Percentiles rank a stretch among this genome's conserved stretches.
phyloP scores from a whole-genome alignment of 2,888 invertebrate species.

The Yponomeuta malinellus region DNA sequence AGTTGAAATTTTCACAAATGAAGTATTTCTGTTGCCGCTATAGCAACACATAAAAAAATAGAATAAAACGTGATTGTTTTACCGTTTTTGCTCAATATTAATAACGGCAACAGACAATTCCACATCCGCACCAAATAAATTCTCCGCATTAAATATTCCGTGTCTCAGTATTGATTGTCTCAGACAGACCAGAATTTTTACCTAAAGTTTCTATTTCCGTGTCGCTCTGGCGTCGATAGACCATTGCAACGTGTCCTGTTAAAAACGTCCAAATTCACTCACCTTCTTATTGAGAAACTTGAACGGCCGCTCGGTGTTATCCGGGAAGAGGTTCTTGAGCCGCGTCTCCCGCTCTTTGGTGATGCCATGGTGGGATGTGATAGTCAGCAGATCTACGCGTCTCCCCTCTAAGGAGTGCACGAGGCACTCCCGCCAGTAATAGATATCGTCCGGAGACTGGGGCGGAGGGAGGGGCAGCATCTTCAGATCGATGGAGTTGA shows the following conservation, averaged over 20 bases:
- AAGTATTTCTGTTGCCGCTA: no score
- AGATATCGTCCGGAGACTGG: constrained; percentile 80
- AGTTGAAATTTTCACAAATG: no score
- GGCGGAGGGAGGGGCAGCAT: constrained; percentile 60
- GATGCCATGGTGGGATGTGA: constrained; percentile 87
- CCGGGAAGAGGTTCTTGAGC: constrained; percentile 84
- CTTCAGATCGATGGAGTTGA: constrained; percentile 80
- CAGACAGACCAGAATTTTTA: background rate
- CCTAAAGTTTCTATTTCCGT: no score
- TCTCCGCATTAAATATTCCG: constrained; percentile 14
- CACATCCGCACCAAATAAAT: no score
- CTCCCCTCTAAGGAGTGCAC: constrained; percentile 85
- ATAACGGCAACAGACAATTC: no score
- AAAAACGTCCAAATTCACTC: constrained; percentile 18
- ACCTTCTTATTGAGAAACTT: constrained; percentile 88
- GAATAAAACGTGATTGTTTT: no score
- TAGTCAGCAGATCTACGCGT: constrained; percentile 87
- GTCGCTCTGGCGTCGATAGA: no score
- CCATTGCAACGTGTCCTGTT: no score
- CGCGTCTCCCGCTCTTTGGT: constrained; percentile 82
- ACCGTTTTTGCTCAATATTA: no score
- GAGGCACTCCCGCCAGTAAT: constrained; percentile 88
- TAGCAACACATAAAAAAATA: no score
- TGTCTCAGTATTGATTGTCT: background rate
- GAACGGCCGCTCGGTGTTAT: constrained; percentile 80